Percentiles rank a stretch among this genome's conserved stretches.
Conservation (phyloP, 2,888 invertebrate genomes). For the Tetranychus piercei region DNA sequence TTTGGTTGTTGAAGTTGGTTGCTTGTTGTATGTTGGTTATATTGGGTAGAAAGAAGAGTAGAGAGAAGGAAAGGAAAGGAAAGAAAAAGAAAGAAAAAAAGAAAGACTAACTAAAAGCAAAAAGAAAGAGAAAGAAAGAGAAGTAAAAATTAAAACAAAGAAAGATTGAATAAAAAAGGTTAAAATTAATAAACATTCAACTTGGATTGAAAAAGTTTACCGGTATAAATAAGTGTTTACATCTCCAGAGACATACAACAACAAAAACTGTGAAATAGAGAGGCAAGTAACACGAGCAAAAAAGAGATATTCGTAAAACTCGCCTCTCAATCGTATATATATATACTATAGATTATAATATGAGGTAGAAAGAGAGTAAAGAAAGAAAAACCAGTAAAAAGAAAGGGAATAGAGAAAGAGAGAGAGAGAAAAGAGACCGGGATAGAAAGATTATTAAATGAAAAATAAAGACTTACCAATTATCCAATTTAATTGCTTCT, state of each 20-base stretch:
- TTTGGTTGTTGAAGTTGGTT: too few relatives aligned
- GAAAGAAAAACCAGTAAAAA: slow-evolving; percentile 3
- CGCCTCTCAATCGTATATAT: not conserved
- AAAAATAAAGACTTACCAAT: slow-evolving; percentile 51
- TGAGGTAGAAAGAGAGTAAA: not conserved
- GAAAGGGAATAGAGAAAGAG: not conserved
- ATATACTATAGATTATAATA: not conserved
- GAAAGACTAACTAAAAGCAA: not conserved
- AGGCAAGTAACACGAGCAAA: too few relatives aligned
- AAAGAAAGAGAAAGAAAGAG: not conserved
- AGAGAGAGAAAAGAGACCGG: slow-evolving; percentile 6
- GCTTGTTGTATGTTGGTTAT: too few relatives aligned
- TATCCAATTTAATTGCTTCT: slow-evolving; percentile 80
- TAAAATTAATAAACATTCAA: slow-evolving; percentile 40
- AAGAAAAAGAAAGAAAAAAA: not conserved
- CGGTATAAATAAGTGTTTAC: not conserved
- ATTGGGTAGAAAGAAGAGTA: not conserved
- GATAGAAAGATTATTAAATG: slow-evolving; percentile 20
- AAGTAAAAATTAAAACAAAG: not conserved
- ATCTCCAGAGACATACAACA: too few relatives aligned
- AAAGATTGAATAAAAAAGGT: slow-evolving; percentile 13
- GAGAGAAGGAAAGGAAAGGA: not conserved
- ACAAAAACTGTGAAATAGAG: too few relatives aligned
- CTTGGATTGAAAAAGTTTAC: slow-evolving; percentile 45
- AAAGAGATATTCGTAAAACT: too few relatives aligned